These are phyloP conservation scores for Drosophila prosaltans DNA, from an alignment of 1,140 invertebrate species.

Conservation along the genomic window DNA sequence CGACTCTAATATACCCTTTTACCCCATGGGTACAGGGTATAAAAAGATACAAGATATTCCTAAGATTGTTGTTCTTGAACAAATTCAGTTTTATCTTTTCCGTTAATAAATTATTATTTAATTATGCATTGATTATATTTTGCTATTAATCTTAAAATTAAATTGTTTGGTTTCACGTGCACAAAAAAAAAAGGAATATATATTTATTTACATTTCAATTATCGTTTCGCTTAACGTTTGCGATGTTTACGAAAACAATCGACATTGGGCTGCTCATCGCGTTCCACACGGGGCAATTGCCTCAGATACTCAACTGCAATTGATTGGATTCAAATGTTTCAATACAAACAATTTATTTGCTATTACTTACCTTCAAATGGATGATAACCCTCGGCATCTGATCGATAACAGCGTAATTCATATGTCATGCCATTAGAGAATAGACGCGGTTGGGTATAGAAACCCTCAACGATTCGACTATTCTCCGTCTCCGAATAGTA, in stretches of 20 bases:
- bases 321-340: too few relatives aligned
- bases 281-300: constrained; percentile 48
- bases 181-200: constrained; percentile 21
- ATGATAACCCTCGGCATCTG: constrained; percentile 60
- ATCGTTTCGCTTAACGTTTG: background rate
- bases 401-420: constrained; percentile 64
- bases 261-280: constrained; percentile 50
- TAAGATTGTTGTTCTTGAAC: too few relatives aligned
- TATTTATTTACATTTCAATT: constrained; percentile 9
- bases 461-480: constrained; percentile 57
- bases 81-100: too few relatives aligned
- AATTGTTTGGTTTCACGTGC: constrained; percentile 2
- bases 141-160: background rate
- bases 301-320: constrained; percentile 58
- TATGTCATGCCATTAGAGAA: constrained; percentile 28
- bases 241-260: constrained; percentile 44
- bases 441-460: constrained; percentile 59
- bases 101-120: too few relatives aligned
- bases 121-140: background rate
- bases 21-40: too few relatives aligned
- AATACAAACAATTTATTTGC: too few relatives aligned
- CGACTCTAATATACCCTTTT: too few relatives aligned
- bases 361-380: constrained; percentile 41
- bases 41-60: too few relatives aligned
- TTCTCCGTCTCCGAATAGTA: constrained; percentile 41